Evolutionary conservation across 2,797 vertebrate genomes (phyloP).

Genomic region (Tympanoctomys barrerae): DNA sequence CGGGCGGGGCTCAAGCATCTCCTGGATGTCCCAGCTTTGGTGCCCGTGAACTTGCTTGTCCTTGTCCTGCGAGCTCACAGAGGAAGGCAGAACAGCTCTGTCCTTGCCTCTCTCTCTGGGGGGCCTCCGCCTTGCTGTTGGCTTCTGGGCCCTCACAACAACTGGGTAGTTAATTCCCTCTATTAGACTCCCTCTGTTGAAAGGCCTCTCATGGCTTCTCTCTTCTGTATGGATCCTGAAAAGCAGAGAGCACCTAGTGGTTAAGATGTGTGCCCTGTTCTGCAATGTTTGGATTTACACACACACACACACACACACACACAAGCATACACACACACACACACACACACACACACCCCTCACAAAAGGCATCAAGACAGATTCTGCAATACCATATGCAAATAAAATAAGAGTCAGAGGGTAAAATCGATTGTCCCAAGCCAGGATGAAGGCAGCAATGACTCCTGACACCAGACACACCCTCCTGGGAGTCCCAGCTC

Average conservation of each 20-base stretch:
- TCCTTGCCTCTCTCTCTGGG: not conserved
- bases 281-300: not conserved
- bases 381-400: rapidly evolving
- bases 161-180: not conserved
- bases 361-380: not conserved
- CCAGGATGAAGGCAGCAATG: not conserved
- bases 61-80: not conserved
- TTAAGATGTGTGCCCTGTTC: not conserved
- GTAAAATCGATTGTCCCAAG: rapidly evolving
- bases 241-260: not conserved
- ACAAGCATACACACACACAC: not conserved
- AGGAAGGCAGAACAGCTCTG: not conserved
- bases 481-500: not conserved
- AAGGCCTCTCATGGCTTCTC: not conserved
- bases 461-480: not conserved
- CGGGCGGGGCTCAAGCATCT: not conserved
- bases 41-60: not conserved
- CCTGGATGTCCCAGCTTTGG: not conserved
- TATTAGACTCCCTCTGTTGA: not conserved
- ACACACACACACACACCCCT: not conserved
- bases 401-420: not conserved
- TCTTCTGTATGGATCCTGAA: not conserved
- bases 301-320: not conserved
- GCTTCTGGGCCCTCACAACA: not conserved
- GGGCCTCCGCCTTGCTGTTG: not conserved